These are phyloP conservation scores for Andrena praecox DNA, from an alignment of 2,888 invertebrate species.

Conservation along the genomic window DNA sequence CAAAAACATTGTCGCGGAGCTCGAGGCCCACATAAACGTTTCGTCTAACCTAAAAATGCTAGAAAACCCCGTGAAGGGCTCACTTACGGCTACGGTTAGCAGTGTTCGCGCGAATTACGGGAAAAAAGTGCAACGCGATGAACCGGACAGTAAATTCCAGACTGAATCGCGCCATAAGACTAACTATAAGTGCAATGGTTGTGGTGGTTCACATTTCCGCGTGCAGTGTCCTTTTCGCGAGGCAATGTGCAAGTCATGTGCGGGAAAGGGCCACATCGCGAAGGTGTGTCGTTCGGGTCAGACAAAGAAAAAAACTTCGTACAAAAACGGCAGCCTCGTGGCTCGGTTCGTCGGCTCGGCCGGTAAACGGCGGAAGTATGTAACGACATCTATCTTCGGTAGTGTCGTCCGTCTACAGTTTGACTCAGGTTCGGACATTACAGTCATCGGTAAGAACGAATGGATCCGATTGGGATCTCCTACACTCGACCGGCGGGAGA, in stretches of 20 bases:
- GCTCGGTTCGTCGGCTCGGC: neutral
- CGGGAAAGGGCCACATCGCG: neutral
- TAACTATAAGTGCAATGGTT: conserved; percentile 10
- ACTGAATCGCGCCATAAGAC: too few relatives aligned
- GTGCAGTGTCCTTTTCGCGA: conserved; percentile 14
- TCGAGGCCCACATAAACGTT: too few relatives aligned
- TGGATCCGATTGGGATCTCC: neutral
- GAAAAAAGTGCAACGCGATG: neutral
- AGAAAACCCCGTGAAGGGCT: neutral
- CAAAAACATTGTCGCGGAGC: too few relatives aligned
- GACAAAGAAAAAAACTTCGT: neutral
- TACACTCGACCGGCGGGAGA: too few relatives aligned
- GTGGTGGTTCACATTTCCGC: neutral
- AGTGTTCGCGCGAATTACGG: neutral
- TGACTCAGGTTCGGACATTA: neutral
- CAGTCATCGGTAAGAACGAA: neutral
- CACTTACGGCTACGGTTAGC: too few relatives aligned
- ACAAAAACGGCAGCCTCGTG: neutral
- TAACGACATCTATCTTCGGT: too few relatives aligned
- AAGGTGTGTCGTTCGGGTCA: neutral
- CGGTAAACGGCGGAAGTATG: too few relatives aligned
- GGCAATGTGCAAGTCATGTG: neutral
- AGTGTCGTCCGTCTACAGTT: neutral
- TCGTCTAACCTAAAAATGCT: neutral
- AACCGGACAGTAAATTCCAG: too few relatives aligned